Base-by-base conservation (phyloP, 2,888 invertebrate genomes). In the Nemurella pictetii region DNA sequence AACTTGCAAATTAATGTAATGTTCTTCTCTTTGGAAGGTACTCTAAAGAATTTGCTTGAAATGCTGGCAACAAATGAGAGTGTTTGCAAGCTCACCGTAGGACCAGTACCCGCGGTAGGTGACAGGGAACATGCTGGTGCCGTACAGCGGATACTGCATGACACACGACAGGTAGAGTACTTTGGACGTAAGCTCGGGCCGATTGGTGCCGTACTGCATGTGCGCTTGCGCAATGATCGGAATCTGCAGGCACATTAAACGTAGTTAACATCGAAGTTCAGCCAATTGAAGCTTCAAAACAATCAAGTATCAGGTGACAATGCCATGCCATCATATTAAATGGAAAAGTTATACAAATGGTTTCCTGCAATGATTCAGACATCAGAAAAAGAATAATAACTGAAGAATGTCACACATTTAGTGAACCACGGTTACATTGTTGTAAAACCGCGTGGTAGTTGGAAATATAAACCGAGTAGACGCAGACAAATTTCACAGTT, bases 101-200 rank as follows among this genome's bases (percentile, higher is more conserved):
- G 96, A 96, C 97, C 98, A 98, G 89, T 97, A 97, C 20, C 98
- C 98, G 87, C 97, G 94, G 90, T 98, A 98, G 0, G 96, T 96
- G 86, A 98, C 98, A 15, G 95, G 95, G 91, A 96, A 97, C 92
- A 92, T 92, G 72, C 96, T 96, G 85, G 96, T 96, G 5, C 97
- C 97, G 87, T 96, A 97, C 0, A 98, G 92, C 0, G 98, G 98
- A 90, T 98, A 98, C 90, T 98, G 98, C 96, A 98, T 98, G 4
- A 98, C 98, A 89, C 98, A 98, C 0, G 97, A 97, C 86, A 98
- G 91, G 90, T 98, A 98, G 87, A 98, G 92, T 28, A 98, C 97
- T 91, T 98, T 98, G 26, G 98, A 97, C 0, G 97, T 97, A 77
- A 98, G 91, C 89, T 98, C 98, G 0, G 96, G 95, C 85, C 98